These are phyloP conservation scores for Xiphorhynchus elegans DNA, from an alignment of 2,113 vertebrate genomes.

Conservation along the genomic window DNA sequence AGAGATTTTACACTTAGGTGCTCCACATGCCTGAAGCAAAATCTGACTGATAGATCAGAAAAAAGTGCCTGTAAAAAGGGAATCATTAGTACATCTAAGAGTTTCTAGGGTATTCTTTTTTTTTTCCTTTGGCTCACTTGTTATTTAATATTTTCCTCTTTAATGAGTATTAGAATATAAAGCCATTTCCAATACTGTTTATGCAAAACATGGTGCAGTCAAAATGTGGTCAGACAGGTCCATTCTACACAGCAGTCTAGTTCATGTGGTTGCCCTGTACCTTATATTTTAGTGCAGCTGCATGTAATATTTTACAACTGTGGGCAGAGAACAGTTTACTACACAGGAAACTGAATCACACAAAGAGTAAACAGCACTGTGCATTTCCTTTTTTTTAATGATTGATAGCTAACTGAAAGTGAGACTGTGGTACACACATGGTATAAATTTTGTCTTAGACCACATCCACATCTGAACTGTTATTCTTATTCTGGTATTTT, in stretches of 20 bases:
- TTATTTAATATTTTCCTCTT: not conserved
- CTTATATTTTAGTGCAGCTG: not conserved
- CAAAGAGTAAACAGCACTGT: not conserved
- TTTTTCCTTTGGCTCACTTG: not conserved
- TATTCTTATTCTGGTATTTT: not conserved
- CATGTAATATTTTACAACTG: not conserved
- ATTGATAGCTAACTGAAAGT: not conserved
- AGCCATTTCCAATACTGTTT: not conserved
- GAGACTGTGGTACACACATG: not conserved
- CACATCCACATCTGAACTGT: not conserved
- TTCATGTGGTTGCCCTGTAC: not conserved
- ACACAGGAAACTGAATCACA: not conserved
- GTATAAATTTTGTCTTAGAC: not conserved
- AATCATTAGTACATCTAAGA: not conserved
- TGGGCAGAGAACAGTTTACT: not conserved
- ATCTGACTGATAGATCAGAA: not conserved
- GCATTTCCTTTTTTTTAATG: not conserved
- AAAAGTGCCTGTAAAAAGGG: not conserved
- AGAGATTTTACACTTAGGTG: not conserved
- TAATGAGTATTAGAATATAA: not conserved
- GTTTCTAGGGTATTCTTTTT: not conserved
- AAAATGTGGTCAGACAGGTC: not conserved
- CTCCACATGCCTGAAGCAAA: not conserved
- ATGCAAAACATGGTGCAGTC: not conserved
- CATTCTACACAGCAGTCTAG: not conserved